Percentiles rank a stretch among this genome's conserved stretches.
These are phyloP conservation scores for Stenchaetothrips biformis DNA, from an alignment of 2,888 invertebrate species.

Conservation along the genomic window DNA sequence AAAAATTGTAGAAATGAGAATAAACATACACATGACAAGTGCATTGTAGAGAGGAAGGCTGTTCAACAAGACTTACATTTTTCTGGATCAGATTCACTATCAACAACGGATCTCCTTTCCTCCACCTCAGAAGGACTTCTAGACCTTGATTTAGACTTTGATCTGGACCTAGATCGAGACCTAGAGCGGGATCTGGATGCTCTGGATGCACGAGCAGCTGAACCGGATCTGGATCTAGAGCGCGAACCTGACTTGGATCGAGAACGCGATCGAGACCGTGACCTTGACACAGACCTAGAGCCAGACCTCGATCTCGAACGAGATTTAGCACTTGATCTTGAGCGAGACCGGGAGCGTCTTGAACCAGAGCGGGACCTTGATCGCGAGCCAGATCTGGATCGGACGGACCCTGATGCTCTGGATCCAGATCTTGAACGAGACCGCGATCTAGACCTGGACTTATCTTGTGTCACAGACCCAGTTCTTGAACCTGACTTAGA, in stretches of 20 bases:
- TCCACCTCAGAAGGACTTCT: constrained; percentile 38
- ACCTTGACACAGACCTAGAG: constrained; percentile 42
- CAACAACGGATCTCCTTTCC: constrained; percentile 41
- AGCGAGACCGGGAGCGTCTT: constrained; percentile 35
- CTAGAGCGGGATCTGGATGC: constrained; percentile 27
- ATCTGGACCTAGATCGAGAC: constrained; percentile 36
- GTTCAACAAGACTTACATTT: constrained; percentile 31
- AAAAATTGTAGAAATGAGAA: constrained; percentile 24
- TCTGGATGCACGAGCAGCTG: constrained; percentile 29
- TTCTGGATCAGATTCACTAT: constrained; percentile 40
- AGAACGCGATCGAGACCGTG: constrained; percentile 38
- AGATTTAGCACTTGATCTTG: constrained; percentile 36
- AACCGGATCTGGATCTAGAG: constrained; percentile 37
- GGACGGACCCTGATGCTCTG: constrained; percentile 2
- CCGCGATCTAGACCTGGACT: constrained; percentile 32
- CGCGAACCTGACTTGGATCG: constrained; percentile 35
- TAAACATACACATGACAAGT: neutral
- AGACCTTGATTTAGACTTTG: constrained; percentile 38
- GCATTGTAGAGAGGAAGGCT: neutral
- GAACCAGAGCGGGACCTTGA: constrained; percentile 35
- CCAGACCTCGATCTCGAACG: constrained; percentile 38
- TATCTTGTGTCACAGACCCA: constrained; percentile 28
- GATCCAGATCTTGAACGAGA: constrained; percentile 37
- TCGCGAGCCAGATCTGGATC: constrained; percentile 29
- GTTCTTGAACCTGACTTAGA: constrained; percentile 29